Evolutionary conservation across 1,140 invertebrate genomes (phyloP).

Genomic region (Cydia fagiglandana): DNA sequence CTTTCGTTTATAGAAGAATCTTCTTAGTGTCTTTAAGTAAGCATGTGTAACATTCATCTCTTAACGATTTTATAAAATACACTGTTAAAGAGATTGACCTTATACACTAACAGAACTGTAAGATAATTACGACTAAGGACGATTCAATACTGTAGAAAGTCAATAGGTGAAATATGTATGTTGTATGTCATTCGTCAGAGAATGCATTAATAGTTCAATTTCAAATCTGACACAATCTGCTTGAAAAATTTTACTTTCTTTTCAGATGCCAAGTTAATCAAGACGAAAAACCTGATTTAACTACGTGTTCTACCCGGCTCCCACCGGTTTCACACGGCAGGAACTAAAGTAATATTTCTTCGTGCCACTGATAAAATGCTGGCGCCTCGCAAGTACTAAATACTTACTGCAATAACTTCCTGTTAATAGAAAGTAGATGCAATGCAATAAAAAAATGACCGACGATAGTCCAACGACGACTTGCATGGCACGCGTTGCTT

Average conservation of each 20-base stretch:
- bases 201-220: too few relatives aligned
- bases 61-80: too few relatives aligned
- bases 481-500: constrained; percentile 15
- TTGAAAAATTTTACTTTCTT: not conserved
- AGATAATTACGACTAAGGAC: too few relatives aligned
- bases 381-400: constrained; percentile 1
- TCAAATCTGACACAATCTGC: not conserved
- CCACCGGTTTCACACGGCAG: not conserved
- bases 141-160: too few relatives aligned
- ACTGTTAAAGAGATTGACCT: too few relatives aligned
- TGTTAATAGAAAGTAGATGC: constrained; percentile 22
- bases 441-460: constrained; percentile 25
- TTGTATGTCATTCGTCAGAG: too few relatives aligned
- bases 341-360: constrained; percentile 4
- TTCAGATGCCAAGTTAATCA: not conserved
- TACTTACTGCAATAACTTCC: constrained; percentile 8
- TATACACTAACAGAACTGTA: too few relatives aligned
- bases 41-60: too few relatives aligned
- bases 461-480: not conserved
- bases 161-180: too few relatives aligned
- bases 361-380: constrained; percentile 2
- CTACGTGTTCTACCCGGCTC: not conserved
- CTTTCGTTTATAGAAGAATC: not conserved
- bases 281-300: not conserved
- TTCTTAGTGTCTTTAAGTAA: not conserved